Evolutionary conservation across 2,797 vertebrate genomes (phyloP), one percentile per base, ranked within the genome.

Genomic region (Uromys caudimaculatus): DNA sequence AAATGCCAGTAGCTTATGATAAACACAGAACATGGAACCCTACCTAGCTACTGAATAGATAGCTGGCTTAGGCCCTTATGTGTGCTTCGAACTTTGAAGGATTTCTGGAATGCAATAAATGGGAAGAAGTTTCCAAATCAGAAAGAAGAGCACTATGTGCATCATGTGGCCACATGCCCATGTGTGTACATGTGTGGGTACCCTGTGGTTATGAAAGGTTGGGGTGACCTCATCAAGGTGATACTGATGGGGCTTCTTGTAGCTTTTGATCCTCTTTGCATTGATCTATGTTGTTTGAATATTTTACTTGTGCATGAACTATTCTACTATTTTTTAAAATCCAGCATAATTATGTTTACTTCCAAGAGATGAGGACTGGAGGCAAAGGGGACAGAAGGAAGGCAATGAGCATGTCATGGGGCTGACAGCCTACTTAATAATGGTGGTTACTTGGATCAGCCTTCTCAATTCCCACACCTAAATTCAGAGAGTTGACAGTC

Each of bases 401-500:
- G 35, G 27, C 2, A 64, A 29, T 0, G 1, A 52, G 29, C 3
- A 52, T 35, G 2, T 24, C 4, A 0, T n/a, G 50, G 64, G 54
- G 16, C 35, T 90, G 95, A 78, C 58, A 78, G 87, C n/a, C 93
- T 84, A 8, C n/a, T 82, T 91, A 58, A 87, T 44, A 23, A 38
- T 35, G 29, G 44, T 21, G 29, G 1, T 75, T 82, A 79, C 58
- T 76, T 58, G 56, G 69, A 69, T 62, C 21, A 56, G 76, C 47
- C 94, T 87, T 89, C 82, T 82, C 54, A 56, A 78, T 89, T 88
- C 96, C 82, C 44, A 90, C 44, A 41, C 60, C 47, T 79, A 75
- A 41, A 35, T 41, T 93, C 89, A 84, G 41, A 91, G 44, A 82
- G 50, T 35, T 85, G 76, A 93, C 81, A 89, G 92, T 67, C 78